Evolutionary conservation across 2,797 vertebrate genomes (phyloP).

Genomic region (Sarcoramphus papa): DNA sequence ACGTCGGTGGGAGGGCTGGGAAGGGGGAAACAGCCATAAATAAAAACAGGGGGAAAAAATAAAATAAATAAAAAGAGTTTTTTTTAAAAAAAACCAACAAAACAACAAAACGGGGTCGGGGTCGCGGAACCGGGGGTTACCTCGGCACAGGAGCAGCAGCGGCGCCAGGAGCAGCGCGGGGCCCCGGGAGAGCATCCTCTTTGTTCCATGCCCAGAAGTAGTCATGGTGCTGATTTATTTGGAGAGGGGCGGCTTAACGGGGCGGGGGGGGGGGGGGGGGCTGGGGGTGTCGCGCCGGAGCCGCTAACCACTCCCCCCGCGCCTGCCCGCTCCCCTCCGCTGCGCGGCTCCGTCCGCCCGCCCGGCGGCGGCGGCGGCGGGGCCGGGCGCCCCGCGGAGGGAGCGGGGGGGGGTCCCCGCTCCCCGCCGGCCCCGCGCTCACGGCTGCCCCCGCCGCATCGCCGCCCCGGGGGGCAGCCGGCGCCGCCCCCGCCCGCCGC

Average conservation of each 20-base stretch:
- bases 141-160: conserved; percentile 60
- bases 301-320: conserved; percentile 22
- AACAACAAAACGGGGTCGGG: not conserved
- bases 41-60: not conserved
- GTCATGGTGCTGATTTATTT: conserved; percentile 55
- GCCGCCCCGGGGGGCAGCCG: not conserved
- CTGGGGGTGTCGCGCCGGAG: not conserved
- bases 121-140: conserved; percentile 3
- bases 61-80: not conserved
- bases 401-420: not conserved
- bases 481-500: not conserved
- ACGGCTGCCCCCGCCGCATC: not conserved
- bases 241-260: not conserved
- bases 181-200: conserved; percentile 48
- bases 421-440: not conserved
- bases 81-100: not conserved
- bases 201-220: conserved; percentile 53
- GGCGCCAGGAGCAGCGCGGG: conserved; percentile 46
- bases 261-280: not conserved
- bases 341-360: not conserved
- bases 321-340: not conserved
- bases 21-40: not conserved
- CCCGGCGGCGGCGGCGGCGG: not conserved
- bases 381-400: not conserved
- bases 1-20: not conserved